Percentiles rank a stretch among this genome's conserved stretches.
Evolutionary conservation across 2,113 vertebrate species (phyloP).

Genomic region (Numenius arquata): DNA sequence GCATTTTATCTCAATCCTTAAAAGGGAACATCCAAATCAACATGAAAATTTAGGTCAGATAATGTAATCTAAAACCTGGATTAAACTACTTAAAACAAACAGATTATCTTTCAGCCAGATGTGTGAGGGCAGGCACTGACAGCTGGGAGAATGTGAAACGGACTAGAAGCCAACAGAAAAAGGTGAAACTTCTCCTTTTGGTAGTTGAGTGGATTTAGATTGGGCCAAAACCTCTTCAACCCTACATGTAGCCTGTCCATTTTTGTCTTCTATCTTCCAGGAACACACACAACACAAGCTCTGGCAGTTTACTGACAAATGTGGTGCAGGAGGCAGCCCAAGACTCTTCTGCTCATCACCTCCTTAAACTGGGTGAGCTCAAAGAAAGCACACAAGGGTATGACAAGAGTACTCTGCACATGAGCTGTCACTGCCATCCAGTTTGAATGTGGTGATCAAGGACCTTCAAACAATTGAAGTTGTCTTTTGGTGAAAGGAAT

Average conservation of each 20-base stretch:
- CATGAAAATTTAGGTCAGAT: neutral
- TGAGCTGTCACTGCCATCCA: neutral
- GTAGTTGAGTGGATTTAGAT: neutral
- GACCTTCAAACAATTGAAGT: neutral
- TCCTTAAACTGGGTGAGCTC: neutral
- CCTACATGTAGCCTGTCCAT: neutral
- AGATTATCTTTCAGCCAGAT: neutral
- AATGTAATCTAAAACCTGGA: neutral
- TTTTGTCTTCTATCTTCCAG: neutral
- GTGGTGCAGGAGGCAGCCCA: neutral
- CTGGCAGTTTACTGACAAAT: neutral
- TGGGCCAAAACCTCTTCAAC: neutral
- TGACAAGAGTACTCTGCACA: neutral
- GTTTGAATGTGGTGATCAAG: constrained; percentile 21
- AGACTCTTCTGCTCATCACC: neutral
- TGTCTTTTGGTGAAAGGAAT: neutral
- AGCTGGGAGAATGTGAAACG: neutral
- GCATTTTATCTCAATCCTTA: neutral
- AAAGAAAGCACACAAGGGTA: neutral
- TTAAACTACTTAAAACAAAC: neutral
- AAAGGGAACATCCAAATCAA: neutral
- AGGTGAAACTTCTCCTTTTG: neutral
- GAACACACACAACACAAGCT: neutral
- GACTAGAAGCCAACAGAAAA: neutral
- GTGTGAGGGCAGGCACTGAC: neutral